These are phyloP conservation scores for Epizoanthus illoricatus DNA, from an alignment of 92 coral and sea anemone genomes.

Conservation along the genomic window DNA sequence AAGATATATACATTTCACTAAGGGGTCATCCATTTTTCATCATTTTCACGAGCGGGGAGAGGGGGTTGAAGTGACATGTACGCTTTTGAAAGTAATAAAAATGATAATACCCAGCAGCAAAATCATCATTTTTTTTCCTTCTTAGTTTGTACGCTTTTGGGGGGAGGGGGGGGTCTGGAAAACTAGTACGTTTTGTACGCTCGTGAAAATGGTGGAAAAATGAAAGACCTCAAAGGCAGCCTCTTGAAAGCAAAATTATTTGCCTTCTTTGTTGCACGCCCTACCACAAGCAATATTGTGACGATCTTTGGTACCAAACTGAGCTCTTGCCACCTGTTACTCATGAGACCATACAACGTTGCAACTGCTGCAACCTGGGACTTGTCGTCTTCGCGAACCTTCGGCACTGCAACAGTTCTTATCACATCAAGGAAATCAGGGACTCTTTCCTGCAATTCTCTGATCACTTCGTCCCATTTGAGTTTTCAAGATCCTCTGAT, in stretches of 20 bases:
- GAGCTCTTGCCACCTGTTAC: slow-evolving; percentile 45
- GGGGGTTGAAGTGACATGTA: too few species aligned
- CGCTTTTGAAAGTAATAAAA: too few species aligned
- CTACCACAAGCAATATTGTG: slow-evolving; percentile 46
- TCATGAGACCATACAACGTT: slow-evolving; percentile 39
- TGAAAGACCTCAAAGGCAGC: too few species aligned
- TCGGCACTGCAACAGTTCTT: slow-evolving; percentile 44
- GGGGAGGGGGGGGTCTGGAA: too few species aligned
- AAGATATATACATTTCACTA: too few species aligned
- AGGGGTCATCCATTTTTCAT: too few species aligned
- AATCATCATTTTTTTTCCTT: too few species aligned
- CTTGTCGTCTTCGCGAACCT: slow-evolving; percentile 20
- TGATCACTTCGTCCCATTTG: slow-evolving; percentile 24
- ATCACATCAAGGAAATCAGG: slow-evolving; percentile 54
- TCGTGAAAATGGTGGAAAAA: too few species aligned
- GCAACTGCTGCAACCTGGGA: slow-evolving; percentile 45
- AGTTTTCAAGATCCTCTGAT: slow-evolving; percentile 9
- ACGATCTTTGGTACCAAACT: slow-evolving; percentile 40
- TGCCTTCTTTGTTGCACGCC: slow-evolving; percentile 57
- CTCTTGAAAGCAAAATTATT: neutral
- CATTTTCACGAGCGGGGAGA: too few species aligned
- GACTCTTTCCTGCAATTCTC: slow-evolving; percentile 45
- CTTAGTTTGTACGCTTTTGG: too few species aligned
- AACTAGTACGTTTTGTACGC: too few species aligned
- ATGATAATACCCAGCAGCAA: too few species aligned